Conservation (phyloP, 2,888 invertebrate species). For the Drosophila tanythrix region DNA sequence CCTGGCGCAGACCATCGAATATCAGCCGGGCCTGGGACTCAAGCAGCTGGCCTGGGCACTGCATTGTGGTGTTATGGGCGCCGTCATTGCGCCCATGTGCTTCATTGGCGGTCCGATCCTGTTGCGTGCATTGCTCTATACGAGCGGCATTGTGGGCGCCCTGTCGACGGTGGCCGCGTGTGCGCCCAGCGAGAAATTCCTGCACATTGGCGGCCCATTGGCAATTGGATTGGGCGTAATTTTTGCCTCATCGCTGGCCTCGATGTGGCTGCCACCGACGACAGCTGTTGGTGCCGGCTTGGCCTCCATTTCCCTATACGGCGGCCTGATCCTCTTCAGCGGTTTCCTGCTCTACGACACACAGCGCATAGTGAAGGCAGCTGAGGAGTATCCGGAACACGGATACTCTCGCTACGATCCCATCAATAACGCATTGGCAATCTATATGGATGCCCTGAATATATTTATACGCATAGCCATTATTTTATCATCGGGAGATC, state of each 20-base stretch:
- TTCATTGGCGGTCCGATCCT: conserved; percentile 96
- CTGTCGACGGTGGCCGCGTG: conserved; percentile 96
- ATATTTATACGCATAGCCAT: conserved; percentile 97
- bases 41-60: conserved; percentile 95
- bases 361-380: conserved; percentile 94
- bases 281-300: conserved; percentile 95
- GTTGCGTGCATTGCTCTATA: conserved; percentile 96
- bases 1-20: conserved; percentile 92
- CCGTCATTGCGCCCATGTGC: conserved; percentile 95
- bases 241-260: conserved; percentile 95
- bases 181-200: conserved; percentile 98
- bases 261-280: conserved; percentile 95
- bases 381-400: conserved; percentile 91
- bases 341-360: conserved; percentile 98
- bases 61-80: conserved; percentile 94
- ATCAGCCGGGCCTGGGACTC: conserved; percentile 91
- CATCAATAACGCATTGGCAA: conserved; percentile 96
- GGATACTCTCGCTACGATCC: conserved; percentile 93
- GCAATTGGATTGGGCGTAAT: conserved; percentile 98
- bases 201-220: conserved; percentile 97
- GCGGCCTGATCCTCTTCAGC: conserved; percentile 96
- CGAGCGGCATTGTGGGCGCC: conserved; percentile 97
- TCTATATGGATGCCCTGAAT: conserved; percentile 97
- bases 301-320: conserved; percentile 96
- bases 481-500: conserved; percentile 90